Evolutionary conservation across 2,888 invertebrate genomes (phyloP).

Genomic region (Zhuqinia jingwanae): DNA sequence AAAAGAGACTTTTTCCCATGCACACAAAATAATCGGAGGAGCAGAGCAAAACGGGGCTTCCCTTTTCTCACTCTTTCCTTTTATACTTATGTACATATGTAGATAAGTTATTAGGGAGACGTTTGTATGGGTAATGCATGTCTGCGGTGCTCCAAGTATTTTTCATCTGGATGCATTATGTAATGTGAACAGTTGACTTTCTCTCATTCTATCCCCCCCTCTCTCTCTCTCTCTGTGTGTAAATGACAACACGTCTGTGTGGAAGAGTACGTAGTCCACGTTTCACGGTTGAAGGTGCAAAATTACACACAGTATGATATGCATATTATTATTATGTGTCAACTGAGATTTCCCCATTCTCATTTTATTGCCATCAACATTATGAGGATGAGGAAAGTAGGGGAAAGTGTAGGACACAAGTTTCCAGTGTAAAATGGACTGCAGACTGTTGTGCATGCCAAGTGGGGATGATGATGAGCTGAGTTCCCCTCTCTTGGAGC

Average conservation of each 20-base stretch:
- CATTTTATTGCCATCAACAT: slow-evolving; percentile 40
- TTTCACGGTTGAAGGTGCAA: slow-evolving; percentile 51
- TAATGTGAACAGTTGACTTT: no score
- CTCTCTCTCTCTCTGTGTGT: slow-evolving; percentile 29
- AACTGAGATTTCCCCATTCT: neutral
- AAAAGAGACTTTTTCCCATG: no score
- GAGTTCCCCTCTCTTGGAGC: neutral
- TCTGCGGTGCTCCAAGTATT: no score
- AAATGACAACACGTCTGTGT: slow-evolving; percentile 54
- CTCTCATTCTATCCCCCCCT: no score
- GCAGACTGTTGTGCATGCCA: slow-evolving; percentile 42
- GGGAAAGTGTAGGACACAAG: slow-evolving; percentile 41
- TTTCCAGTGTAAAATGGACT: slow-evolving; percentile 35
- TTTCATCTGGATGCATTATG: slow-evolving; percentile 28
- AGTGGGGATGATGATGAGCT: slow-evolving; percentile 5
- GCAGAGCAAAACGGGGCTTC: neutral
- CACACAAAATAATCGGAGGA: no score
- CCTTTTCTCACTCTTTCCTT: neutral
- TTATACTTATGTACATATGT: no score
- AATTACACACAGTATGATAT: slow-evolving; percentile 7
- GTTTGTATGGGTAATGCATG: slow-evolving; percentile 7
- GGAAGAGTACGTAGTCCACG: neutral
- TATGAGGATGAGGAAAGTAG: no score
- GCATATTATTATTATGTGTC: slow-evolving; percentile 23
- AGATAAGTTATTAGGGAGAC: slow-evolving; percentile 29